Percentiles rank a stretch among this genome's conserved stretches.
Conservation (phyloP, 1,140 invertebrate genomes). For the Pogonomyrmex californicus region DNA sequence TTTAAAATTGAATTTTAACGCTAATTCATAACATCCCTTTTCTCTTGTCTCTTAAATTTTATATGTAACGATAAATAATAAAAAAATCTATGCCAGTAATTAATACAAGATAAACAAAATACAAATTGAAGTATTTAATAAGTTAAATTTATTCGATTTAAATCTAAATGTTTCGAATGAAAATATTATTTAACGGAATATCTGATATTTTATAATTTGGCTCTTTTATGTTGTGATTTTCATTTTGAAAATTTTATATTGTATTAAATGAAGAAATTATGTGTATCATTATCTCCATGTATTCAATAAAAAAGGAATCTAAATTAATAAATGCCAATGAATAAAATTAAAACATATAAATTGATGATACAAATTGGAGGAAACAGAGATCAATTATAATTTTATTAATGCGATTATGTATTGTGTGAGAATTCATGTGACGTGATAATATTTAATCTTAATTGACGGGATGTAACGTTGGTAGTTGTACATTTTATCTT, state of each 20-base stretch:
- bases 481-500: background rate
- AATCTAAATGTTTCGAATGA: background rate
- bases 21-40: background rate
- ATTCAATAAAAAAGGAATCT: background rate
- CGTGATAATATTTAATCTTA: background rate
- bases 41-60: background rate
- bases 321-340: background rate
- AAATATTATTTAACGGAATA: background rate
- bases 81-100: background rate
- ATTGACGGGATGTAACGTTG: slow-evolving; percentile 20
- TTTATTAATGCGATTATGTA: background rate
- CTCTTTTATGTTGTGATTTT: background rate
- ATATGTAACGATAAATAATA: background rate
- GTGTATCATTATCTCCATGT: background rate
- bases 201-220: background rate
- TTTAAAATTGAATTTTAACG: background rate
- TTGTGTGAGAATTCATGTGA: background rate
- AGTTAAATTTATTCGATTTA: background rate
- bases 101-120: background rate
- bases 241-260: background rate
- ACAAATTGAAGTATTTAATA: background rate
- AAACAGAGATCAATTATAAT: background rate
- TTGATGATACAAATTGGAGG: background rate
- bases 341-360: background rate
- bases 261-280: background rate